Percentiles rank a stretch among this genome's conserved stretches.
Evolutionary conservation across 2,888 invertebrate species (phyloP).

Genomic region (Desoria tigrina): DNA sequence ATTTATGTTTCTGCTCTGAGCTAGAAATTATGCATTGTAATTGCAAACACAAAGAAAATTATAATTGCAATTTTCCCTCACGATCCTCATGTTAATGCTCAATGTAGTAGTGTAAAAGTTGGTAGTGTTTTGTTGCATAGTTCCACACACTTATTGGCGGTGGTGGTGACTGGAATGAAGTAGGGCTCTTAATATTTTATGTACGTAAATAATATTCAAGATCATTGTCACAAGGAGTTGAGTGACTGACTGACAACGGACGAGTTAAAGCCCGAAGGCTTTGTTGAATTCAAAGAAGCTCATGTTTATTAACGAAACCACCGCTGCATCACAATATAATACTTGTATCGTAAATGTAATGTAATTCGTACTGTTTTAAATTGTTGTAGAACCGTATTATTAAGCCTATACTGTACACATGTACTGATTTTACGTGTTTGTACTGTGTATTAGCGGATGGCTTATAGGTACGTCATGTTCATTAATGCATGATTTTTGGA

Average conservation of each 20-base stretch:
- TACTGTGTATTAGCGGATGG: no score
- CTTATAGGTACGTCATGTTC: no score
- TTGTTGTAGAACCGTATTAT: no score
- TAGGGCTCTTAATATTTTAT: slow-evolving; percentile 9
- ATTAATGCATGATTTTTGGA: no score
- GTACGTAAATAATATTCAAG: slow-evolving; percentile 14
- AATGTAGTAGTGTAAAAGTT: background rate
- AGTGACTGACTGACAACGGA: slow-evolving; percentile 16
- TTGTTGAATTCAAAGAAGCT: background rate
- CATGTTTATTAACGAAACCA: no score
- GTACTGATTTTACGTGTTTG: no score
- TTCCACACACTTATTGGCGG: background rate
- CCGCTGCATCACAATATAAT: no score
- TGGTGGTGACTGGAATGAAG: background rate
- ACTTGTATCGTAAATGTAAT: no score
- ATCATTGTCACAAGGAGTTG: slow-evolving; percentile 19
- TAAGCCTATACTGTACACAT: no score
- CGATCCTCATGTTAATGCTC: background rate
- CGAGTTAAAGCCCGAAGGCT: slow-evolving; percentile 13
- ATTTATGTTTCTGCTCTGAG: no score
- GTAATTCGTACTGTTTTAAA: no score
- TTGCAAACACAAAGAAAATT: slow-evolving; percentile 4
- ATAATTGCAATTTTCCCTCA: slow-evolving; percentile 11
- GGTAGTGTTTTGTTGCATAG: slow-evolving; percentile 9
- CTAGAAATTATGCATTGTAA: slow-evolving; percentile 2